Evolutionary conservation across 2,113 vertebrate genomes (phyloP).

Genomic region (Onychorhynchus coronatus): DNA sequence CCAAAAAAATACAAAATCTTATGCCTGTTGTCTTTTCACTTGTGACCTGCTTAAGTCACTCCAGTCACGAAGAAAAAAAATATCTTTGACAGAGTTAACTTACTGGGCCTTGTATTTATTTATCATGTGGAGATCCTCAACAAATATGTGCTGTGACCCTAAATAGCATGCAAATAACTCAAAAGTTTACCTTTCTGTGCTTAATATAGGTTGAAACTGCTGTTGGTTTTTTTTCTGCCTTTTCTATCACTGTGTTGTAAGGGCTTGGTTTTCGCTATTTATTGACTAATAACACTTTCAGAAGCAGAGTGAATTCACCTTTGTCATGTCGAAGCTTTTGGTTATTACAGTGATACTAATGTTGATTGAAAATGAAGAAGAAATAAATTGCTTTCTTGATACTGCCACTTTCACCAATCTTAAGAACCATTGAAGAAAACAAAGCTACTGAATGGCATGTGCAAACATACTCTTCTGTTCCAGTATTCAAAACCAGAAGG

Average conservation of each 20-base stretch:
- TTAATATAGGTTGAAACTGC: not conserved
- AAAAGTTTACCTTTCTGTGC: slow-evolving; percentile 19
- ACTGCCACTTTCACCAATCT: not conserved
- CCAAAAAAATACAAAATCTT: slow-evolving; percentile 51
- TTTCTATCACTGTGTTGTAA: not conserved
- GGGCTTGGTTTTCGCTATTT: not conserved
- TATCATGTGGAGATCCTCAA: not conserved
- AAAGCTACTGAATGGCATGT: not conserved
- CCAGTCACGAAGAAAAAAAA: not conserved
- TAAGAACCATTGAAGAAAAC: not conserved
- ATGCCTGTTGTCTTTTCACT: not conserved
- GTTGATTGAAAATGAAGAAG: not conserved
- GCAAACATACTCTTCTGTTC: not conserved
- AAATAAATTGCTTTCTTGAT: not conserved
- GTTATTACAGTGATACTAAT: not conserved
- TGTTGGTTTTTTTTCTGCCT: not conserved
- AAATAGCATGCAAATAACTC: slow-evolving; percentile 2
- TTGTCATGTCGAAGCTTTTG: not conserved
- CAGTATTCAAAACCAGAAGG: not conserved
- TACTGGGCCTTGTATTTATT: not conserved
- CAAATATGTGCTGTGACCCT: slow-evolving; percentile 9
- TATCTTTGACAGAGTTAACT: not conserved
- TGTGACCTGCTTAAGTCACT: slow-evolving; percentile 29
- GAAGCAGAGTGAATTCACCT: not conserved
- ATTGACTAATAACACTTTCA: not conserved